Evolutionary conservation across 2,797 vertebrate genomes (phyloP), one percentile per base, ranked within the genome.

Genomic region (Amphiprion clarkii): DNA sequence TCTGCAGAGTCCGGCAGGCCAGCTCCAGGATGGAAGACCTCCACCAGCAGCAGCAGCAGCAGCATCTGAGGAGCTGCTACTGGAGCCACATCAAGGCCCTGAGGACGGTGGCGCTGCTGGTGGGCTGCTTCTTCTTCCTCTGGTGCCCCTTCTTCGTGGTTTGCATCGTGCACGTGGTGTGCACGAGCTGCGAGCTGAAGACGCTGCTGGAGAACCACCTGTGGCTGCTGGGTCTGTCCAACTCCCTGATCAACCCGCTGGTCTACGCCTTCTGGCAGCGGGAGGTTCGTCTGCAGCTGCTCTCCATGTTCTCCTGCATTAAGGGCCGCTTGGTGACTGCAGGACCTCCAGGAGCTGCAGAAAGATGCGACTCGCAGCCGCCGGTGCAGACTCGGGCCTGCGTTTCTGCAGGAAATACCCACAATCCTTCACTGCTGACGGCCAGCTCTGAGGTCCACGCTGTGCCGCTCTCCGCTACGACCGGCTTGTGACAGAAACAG

Each of bases 101-200:
- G 91, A 92, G 94, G 86, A 98, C 95, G 0, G 96, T 98, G 44
- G 95, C 93, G 0, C 2, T 96, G 76, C 95, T 98, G 5, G 92
- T 97, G 0, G 96, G 96, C 6, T 97, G 95, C 87, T 97, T 99
- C 87, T 79, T 92, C 0, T 61, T 96, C n/a, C 96, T 95, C 74
- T 99, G 97, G 97, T 87, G 95, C 61, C 97, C 97, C 0, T 99
- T 99, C 89, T 95, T 98, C 60, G 79, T 97, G 19, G 93, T 94
- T 48, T 92, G 96, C 74, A 49, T 96, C 0, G 95, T 96, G 71
- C 96, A 97, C 76, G 89, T 93, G 4, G 68, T 92, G 67, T 99
- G 97, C 33, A 39, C 85, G 0, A 48, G 44, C 8, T 98, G 97
- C 71, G 7, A 74, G 51, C 93, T 96, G 48, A 93, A 93, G 31